Evolutionary conservation across 2,113 vertebrate species (phyloP).

Genomic region (Myodes glareolus): DNA sequence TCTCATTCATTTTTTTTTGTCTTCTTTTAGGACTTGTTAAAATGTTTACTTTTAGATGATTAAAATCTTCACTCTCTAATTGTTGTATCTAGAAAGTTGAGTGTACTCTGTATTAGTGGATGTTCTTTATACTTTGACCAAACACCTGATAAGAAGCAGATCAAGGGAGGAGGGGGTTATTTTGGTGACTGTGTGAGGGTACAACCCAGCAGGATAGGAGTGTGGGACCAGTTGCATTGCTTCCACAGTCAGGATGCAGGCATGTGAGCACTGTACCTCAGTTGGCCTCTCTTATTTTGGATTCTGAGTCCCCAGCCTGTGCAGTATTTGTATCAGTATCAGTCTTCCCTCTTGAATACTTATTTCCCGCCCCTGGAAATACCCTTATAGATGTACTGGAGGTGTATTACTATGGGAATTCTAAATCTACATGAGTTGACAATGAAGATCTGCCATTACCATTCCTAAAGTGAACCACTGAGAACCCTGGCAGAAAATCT

Average conservation of each 20-base stretch:
- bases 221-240: rapidly evolving
- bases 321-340: too few species aligned
- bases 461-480: background rate
- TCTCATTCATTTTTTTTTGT: background rate
- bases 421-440: background rate
- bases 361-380: background rate
- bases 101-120: background rate
- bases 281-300: background rate
- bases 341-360: background rate
- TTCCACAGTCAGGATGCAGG: background rate
- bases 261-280: background rate
- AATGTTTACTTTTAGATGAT: background rate
- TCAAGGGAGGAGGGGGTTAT: too few species aligned
- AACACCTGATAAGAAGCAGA: background rate
- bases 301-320: background rate
- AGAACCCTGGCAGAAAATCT: background rate
- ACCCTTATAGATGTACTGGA: too few species aligned
- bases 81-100: background rate
- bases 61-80: background rate
- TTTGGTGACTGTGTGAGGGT: too few species aligned
- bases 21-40: background rate
- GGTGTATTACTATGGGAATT: background rate
- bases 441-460: too few species aligned
- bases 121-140: background rate
- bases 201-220: too few species aligned